These are phyloP conservation scores for Dinomys branickii DNA, from an alignment of 2,113 vertebrate genomes.

Conservation along the genomic window DNA sequence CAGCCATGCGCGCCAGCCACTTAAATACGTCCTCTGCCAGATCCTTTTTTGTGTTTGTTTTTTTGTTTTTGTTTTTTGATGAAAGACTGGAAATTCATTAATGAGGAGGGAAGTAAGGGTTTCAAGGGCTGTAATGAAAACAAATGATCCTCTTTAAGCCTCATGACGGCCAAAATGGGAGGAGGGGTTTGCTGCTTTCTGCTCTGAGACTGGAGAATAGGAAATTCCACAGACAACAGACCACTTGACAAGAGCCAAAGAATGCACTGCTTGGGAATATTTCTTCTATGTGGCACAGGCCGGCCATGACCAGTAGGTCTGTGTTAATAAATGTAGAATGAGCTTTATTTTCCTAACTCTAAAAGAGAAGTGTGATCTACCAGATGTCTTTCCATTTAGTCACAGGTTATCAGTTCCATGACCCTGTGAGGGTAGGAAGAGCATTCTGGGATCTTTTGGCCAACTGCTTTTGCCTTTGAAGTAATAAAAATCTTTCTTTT, in stretches of 20 bases:
- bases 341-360: conserved; percentile 57
- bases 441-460: conserved; percentile 18
- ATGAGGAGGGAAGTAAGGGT: conserved; percentile 82
- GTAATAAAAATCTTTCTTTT: conserved; percentile 5
- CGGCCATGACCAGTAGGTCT: conserved; percentile 52
- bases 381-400: conserved; percentile 61
- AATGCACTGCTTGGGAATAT: conserved; percentile 65
- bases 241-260: conserved; percentile 74
- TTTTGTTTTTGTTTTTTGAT: conserved; percentile 86
- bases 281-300: conserved; percentile 59
- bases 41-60: conserved; percentile 74
- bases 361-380: conserved; percentile 66
- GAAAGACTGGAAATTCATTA: conserved; percentile 87
- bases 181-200: conserved; percentile 34
- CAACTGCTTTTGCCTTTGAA: neutral
- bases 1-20: conserved; percentile 73
- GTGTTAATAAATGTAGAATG: conserved; percentile 59
- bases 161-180: conserved; percentile 71
- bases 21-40: conserved; percentile 81
- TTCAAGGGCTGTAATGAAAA: conserved; percentile 85
- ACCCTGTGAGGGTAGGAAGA: conserved; percentile 18
- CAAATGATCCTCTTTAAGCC: conserved; percentile 84
- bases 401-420: conserved; percentile 58
- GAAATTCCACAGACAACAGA: conserved; percentile 82
- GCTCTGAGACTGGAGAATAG: conserved; percentile 76